phyloP scores from a whole-genome alignment of 1,140 invertebrate species.

The Ips typographus region DNA sequence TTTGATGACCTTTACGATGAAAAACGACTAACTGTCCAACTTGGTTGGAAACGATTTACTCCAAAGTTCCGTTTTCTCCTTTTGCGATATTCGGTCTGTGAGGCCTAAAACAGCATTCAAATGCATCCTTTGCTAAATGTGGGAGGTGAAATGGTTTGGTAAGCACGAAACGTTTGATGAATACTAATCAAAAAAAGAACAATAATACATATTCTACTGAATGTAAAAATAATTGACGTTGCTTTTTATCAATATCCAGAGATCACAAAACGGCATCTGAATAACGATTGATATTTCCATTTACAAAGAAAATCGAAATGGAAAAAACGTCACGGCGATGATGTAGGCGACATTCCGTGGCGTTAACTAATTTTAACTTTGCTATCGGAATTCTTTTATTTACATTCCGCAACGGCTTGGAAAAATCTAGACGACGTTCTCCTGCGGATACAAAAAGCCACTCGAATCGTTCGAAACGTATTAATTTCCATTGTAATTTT shows the following conservation, averaged over 20 bases:
- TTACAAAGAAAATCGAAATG: not conserved
- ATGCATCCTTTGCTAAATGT: too few relatives aligned
- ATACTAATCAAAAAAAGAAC: too few relatives aligned
- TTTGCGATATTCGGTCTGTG: not conserved
- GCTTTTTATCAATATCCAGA: conserved; percentile 3
- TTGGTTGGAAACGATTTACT: too few relatives aligned
- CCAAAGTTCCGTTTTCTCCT: too few relatives aligned
- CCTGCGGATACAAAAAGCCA: not conserved
- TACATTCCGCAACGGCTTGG: not conserved
- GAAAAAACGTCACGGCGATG: not conserved
- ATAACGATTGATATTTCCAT: not conserved
- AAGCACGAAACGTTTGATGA: too few relatives aligned
- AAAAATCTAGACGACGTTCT: conserved; percentile 1
- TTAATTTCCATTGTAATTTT: conserved; percentile 16
- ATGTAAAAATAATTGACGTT: conserved; percentile 2
- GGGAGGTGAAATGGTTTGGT: too few relatives aligned
- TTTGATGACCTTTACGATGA: conserved; percentile 2
- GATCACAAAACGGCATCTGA: not conserved
- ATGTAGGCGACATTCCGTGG: not conserved
- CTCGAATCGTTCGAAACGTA: conserved; percentile 14
- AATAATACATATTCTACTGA: too few relatives aligned
- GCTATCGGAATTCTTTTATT: not conserved
- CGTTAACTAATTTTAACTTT: not conserved
- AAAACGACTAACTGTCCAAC: not conserved
- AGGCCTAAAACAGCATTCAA: too few relatives aligned